Evolutionary conservation across 2,113 vertebrate species (phyloP), one percentile per base, ranked within the genome.

Genomic region (Chionomys nivalis): DNA sequence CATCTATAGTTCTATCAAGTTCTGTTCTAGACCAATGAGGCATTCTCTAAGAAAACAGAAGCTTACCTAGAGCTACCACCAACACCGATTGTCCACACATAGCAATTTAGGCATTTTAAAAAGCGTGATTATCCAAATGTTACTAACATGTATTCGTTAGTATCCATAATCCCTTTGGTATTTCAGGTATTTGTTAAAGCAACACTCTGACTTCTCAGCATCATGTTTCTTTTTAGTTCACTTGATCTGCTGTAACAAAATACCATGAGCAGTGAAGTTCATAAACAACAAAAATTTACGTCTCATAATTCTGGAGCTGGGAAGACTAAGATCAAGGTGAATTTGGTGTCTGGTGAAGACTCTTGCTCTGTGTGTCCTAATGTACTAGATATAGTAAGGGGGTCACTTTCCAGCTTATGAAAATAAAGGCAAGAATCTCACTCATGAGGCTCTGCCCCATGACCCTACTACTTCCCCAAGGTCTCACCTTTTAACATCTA

Each of bases 371-470:
- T 28, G 16, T 44, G 47, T 36, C 14, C n/a, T 77, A 58, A 12
- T 12, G 26, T 70, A 14, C 52, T 49, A n/a, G 72, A n/a, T 19
- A 66, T 83, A 26, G 14, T 14, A 2, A 63, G 55, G 12, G 23
- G 28, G 33, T 77, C 17, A 76, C n/a, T 47, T 49, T 31, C 61
- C n/a, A 58, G 49, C 24, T 39, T 52, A 47, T n/a, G 36, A 10
- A 72, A 72, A n/a, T 31, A 16, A 72, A 33, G 14, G 1, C 2
- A n/a, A 8, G 2, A 26, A 66, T 81, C 44, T 33, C 6, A 33
- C 6, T 68, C 7, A 3, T 23, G 63, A 36, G 10, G 5, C 2
- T 68, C 9, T 36, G 68, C 7, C 6, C 1, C 31, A 16, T 2
- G 28, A 70, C 26, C 2, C 72, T 78, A 39, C 33, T 5, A 81